Evolutionary conservation across 2,113 vertebrate genomes (phyloP), one percentile per base, ranked within the genome.

Genomic region (Carollia perspicillata): DNA sequence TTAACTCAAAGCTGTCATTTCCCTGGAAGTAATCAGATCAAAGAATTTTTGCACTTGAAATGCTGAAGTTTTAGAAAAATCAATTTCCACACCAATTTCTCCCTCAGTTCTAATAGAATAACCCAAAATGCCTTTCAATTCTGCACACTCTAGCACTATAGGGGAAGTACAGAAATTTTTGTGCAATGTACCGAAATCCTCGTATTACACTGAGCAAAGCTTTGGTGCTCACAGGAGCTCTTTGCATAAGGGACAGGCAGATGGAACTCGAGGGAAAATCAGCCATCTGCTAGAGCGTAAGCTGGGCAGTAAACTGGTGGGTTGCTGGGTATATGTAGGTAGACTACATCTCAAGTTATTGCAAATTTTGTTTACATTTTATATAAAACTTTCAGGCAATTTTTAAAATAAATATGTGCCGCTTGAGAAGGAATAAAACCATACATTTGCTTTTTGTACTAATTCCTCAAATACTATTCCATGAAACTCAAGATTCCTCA

Each of bases 61-160:
- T 86, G 78, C 44, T 7, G 63, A 92, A 26, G 63, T 35, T 92
- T 94, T 86, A 75, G 74, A 92, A 75, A 80, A 95, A 95, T 93
- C 47, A 23, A 35, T 83, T 96, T 92, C 77, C 74, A 79, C 42
- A 65, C 49, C 42, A 83, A 23, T 94, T 92, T 92, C 75, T 83
- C 53, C 51, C 79, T 90, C 44, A 11, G 47, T 86, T 91, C 65
- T 71, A 65, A 77, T 37, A 84, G 7, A 84, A 75, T 71, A 55
- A 89, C 83, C 63, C 3, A 0, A 78, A 89, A 86, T 40, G 17
- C n/a, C 89, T 95, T 84, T 60, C 58, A 53, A 2, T 85, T 93
- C 65, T 71, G 53, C 35, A 74, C 60, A 89, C 12, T 4, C 26
- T 14, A 53, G 51, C 72, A n/a, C 47, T 35, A 55, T 1, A 77